phyloP scores from a whole-genome alignment of 2,797 vertebrate species.

The Smutsia gigantea region DNA sequence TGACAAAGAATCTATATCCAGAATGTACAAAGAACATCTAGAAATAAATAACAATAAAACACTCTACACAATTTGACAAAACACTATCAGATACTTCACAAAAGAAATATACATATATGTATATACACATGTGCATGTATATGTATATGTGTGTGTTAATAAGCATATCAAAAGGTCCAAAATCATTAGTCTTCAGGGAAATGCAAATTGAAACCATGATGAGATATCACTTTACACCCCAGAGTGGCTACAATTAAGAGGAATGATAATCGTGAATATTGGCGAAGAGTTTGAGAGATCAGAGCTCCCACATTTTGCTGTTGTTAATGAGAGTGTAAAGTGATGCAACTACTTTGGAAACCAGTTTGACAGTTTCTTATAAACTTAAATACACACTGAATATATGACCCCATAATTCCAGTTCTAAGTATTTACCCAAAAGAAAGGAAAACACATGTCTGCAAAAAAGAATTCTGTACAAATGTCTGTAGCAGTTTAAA shows the following conservation, averaged over 20 bases:
- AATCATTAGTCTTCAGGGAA: background rate
- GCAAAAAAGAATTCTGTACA: background rate
- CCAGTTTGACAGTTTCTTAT: background rate
- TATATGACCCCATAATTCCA: background rate
- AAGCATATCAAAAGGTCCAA: background rate
- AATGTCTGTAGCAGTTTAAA: background rate
- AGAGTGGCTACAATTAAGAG: background rate
- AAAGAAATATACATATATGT: background rate
- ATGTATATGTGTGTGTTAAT: background rate
- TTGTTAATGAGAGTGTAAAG: background rate
- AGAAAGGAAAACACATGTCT: background rate
- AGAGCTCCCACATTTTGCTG: background rate
- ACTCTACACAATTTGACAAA: background rate
- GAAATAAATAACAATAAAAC: background rate
- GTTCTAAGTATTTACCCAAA: background rate
- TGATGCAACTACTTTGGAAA: background rate
- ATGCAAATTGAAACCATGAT: background rate
- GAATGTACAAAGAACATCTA: background rate
- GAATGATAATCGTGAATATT: background rate
- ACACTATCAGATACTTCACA: background rate
- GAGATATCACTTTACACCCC: background rate
- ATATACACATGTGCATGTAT: no score
- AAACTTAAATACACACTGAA: background rate
- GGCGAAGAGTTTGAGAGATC: background rate
- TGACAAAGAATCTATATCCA: background rate